phyloP scores from a whole-genome alignment of 1,140 invertebrate species.

The Zaprionus inermis region DNA sequence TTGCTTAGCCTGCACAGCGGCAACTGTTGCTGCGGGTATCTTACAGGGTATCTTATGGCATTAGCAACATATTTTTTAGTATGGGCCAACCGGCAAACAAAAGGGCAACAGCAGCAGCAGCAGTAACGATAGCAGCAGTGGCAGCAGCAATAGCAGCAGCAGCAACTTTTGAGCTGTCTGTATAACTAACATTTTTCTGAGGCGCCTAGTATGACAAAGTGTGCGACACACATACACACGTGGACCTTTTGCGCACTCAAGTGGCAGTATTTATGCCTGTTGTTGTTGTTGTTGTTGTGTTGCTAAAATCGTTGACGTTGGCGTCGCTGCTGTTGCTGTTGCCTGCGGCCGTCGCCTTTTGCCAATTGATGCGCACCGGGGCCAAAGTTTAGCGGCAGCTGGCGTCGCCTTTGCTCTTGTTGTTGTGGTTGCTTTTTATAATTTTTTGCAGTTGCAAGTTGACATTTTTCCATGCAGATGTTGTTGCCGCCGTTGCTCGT shows the following conservation, averaged over 20 bases:
- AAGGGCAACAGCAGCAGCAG: conserved; percentile 36
- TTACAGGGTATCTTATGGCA: conserved; percentile 10
- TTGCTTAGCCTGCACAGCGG: not conserved
- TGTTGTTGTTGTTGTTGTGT: conserved; percentile 37
- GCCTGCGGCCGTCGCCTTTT: conserved; percentile 53
- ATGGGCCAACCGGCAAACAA: conserved; percentile 56
- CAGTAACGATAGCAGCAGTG: conserved; percentile 34
- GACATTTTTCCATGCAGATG: conserved; percentile 51
- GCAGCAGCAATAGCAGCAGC: conserved; percentile 17
- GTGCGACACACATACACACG: conserved; percentile 48
- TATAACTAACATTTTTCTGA: conserved; percentile 79
- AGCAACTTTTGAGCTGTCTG: conserved; percentile 40
- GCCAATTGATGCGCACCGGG: conserved; percentile 71
- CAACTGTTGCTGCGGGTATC: not conserved
- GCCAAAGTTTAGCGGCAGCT: conserved; percentile 63
- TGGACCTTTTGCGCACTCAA: conserved; percentile 72
- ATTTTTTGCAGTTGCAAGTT: conserved; percentile 45
- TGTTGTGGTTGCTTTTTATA: conserved; percentile 38
- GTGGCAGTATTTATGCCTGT: conserved; percentile 66
- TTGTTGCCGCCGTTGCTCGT: conserved; percentile 41
- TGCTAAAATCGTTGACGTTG: conserved; percentile 43
- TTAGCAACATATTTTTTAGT: not conserved
- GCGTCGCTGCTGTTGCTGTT: conserved; percentile 40
- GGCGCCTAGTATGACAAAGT: conserved; percentile 79
- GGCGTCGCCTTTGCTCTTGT: conserved; percentile 46